phyloP scores from a whole-genome alignment of 2,888 invertebrate species.

The Cenopis cana region DNA sequence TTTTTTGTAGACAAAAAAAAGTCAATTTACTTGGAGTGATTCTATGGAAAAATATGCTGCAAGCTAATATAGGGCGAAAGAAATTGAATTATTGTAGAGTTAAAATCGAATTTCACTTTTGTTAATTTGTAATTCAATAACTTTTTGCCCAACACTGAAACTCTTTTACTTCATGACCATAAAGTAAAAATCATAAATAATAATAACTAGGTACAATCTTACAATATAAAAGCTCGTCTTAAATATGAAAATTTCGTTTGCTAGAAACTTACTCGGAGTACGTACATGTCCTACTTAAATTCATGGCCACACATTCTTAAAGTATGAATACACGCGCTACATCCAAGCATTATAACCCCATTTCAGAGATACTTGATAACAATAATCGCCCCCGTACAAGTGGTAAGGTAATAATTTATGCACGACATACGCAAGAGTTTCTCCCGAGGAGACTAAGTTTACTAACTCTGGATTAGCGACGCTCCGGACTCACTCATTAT shows the following conservation, averaged over 20 bases:
- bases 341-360: conserved; percentile 5
- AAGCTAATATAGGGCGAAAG: too few species aligned
- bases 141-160: too few species aligned
- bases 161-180: too few species aligned
- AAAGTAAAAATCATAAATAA: too few species aligned
- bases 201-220: too few species aligned
- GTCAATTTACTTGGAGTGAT: too few species aligned
- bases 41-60: too few species aligned
- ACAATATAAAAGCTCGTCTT: neutral
- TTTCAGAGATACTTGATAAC: conserved; percentile 27
- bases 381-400: conserved; percentile 32
- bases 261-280: neutral
- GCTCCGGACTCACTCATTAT: conserved; percentile 61
- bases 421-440: conserved; percentile 41
- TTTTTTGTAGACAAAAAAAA: too few species aligned
- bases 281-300: too few species aligned
- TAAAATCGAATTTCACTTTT: too few species aligned
- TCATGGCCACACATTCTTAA: neutral
- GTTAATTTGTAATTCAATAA: too few species aligned
- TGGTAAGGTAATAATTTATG: conserved; percentile 42
- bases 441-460: conserved; percentile 37
- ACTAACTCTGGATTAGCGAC: conserved; percentile 56
- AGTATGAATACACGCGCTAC: neutral
- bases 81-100: too few species aligned
- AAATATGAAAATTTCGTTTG: neutral